Conservation (phyloP, 2,888 invertebrate species). For the Ectemnius cavifrons region DNA sequence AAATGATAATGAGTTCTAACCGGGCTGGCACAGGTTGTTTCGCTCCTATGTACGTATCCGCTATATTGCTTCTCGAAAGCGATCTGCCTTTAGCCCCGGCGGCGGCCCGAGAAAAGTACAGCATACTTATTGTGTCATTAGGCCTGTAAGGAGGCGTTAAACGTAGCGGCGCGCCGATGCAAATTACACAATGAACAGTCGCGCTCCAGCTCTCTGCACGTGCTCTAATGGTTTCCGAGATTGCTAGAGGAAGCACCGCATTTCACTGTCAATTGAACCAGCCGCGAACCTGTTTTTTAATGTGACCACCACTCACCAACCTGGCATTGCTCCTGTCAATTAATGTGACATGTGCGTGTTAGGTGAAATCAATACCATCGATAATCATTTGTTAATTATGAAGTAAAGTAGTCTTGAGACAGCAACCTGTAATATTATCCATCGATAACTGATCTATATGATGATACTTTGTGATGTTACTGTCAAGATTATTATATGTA, state of each 20-base stretch:
- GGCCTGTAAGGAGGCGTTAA: conserved; percentile 33
- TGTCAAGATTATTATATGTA: no score
- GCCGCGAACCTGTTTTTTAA: neutral
- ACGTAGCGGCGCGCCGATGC: conserved; percentile 10
- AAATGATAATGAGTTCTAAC: conserved; percentile 19
- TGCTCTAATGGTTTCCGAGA: conserved; percentile 6
- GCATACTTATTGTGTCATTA: conserved; percentile 36
- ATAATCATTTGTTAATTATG: no score
- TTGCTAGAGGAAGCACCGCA: neutral
- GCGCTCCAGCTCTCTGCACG: neutral
- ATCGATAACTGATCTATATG: no score
- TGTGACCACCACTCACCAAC: neutral
- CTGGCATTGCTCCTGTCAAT: neutral
- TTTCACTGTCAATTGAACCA: conserved; percentile 2
- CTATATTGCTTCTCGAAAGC: conserved; percentile 16
- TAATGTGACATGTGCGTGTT: neutral
- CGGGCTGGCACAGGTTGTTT: conserved; percentile 16
- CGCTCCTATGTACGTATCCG: conserved; percentile 10
- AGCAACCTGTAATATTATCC: no score
- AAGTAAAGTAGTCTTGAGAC: no score
- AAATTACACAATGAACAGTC: conserved; percentile 7
- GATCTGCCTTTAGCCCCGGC: conserved; percentile 16
- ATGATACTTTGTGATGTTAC: no score
- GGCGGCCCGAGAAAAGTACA: conserved; percentile 6
- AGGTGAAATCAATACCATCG: no score